Conservation (phyloP, 1,140 invertebrate species). For the Cyrtorhinus lividipennis region DNA sequence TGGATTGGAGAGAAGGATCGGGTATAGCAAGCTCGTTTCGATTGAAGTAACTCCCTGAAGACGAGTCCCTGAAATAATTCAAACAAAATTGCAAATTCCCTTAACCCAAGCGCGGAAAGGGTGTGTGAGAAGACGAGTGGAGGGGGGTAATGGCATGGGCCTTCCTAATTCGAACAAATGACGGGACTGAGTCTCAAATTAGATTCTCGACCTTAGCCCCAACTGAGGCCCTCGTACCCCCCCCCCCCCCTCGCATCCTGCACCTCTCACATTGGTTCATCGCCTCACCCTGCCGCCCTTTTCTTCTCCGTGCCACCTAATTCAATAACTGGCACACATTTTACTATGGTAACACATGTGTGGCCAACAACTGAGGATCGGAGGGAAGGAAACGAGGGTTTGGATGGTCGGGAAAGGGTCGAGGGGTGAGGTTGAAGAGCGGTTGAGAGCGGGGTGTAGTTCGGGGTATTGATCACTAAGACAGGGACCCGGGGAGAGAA, state of each 20-base stretch:
- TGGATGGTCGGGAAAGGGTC: background rate
- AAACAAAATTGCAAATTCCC: constrained; percentile 26
- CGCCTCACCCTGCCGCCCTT: constrained; percentile 6
- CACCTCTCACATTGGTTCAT: constrained; percentile 8
- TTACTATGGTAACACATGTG: constrained; percentile 25
- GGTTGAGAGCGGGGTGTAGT: background rate
- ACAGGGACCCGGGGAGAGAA: constrained; percentile 4
- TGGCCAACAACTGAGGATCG: constrained; percentile 3
- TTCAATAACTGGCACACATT: constrained; percentile 27
- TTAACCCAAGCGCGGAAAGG: constrained; percentile 2
- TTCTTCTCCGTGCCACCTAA: constrained; percentile 18
- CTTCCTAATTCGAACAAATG: constrained; percentile 26
- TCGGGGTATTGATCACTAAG: constrained; percentile 12
- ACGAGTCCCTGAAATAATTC: constrained; percentile 20
- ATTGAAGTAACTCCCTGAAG: constrained; percentile 1
- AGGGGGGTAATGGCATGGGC: constrained; percentile 17
- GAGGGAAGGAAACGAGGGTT: constrained; percentile 9
- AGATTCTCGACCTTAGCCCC: constrained; percentile 20
- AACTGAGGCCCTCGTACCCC: background rate
- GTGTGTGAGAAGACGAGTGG: background rate
- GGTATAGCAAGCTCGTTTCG: too few species aligned
- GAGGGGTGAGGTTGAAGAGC: background rate
- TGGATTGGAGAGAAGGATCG: background rate
- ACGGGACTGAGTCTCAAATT: constrained; percentile 24
- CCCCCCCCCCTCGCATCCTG: constrained; percentile 5